A percentile compares a stretch with the other conserved stretches of the same genome.
Conservation (phyloP, 2,113 vertebrate species). For the Progne subis region DNA sequence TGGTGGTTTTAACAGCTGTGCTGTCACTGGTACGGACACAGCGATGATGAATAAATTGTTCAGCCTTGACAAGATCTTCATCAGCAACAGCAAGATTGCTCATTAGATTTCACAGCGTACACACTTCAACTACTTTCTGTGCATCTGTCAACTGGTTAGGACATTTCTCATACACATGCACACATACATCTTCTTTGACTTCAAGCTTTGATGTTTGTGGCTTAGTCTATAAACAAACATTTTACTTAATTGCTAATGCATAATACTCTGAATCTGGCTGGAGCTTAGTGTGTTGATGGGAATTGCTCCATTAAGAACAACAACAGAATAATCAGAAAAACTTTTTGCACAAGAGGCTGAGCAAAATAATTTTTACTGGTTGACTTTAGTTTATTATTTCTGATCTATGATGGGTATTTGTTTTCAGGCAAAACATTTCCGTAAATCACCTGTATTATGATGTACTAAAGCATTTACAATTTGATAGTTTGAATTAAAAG, state of each 20-base stretch:
- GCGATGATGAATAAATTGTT: slow-evolving; percentile 38
- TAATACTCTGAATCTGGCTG: neutral
- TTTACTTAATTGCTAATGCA: neutral
- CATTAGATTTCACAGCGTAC: slow-evolving; percentile 42
- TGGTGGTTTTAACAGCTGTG: slow-evolving; percentile 50
- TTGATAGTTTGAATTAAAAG: neutral
- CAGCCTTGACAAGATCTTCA: slow-evolving; percentile 49
- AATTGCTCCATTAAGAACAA: neutral
- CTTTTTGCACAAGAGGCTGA: neutral
- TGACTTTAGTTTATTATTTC: slow-evolving; percentile 16
- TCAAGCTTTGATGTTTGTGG: neutral
- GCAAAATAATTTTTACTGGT: neutral
- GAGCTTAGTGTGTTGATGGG: neutral
- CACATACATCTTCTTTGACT: neutral
- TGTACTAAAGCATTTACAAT: neutral
- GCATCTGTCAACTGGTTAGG: slow-evolving; percentile 6
- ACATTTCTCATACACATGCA: neutral
- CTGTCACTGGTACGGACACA: slow-evolving; percentile 15
- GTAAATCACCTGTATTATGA: neutral
- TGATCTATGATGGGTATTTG: neutral
- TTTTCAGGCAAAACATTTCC: neutral
- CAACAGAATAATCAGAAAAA: neutral
- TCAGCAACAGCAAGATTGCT: slow-evolving; percentile 44
- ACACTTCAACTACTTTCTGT: neutral
- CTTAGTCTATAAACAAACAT: slow-evolving; percentile 43